These are phyloP conservation scores for Daubentonia madagascariensis DNA, from an alignment of 2,113 vertebrate species.

Conservation along the genomic window DNA sequence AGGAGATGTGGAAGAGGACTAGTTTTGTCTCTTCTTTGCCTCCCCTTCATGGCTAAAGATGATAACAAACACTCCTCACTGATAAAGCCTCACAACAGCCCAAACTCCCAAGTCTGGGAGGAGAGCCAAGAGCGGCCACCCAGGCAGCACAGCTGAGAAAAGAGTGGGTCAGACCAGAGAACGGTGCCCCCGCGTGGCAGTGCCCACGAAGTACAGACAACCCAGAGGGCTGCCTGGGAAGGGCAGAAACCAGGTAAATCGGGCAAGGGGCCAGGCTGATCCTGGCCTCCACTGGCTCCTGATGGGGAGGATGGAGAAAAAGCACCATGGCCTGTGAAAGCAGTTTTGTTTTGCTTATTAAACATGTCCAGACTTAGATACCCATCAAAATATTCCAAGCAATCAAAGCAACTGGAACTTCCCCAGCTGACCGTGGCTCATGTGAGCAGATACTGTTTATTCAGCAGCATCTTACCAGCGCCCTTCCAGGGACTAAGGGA, in stretches of 20 bases:
- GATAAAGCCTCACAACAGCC: neutral
- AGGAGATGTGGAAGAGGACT: neutral
- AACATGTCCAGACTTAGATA: neutral
- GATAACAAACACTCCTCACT: neutral
- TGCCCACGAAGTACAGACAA: neutral
- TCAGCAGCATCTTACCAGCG: neutral
- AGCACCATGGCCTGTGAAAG: fast-evolving
- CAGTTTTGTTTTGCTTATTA: neutral
- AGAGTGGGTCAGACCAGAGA: neutral
- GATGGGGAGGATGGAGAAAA: fast-evolving
- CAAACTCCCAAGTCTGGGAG: neutral
- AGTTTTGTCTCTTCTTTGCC: fast-evolving
- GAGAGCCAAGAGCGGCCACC: neutral
- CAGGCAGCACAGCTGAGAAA: neutral
- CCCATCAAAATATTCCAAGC: neutral
- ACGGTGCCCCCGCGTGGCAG: fast-evolving
- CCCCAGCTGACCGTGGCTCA: too few species aligned
- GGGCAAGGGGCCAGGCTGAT: too few species aligned
- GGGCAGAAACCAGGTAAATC: neutral
- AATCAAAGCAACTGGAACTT: neutral
- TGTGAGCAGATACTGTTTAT: neutral
- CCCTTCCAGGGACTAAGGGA: neutral
- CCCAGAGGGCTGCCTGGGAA: fast-evolving
- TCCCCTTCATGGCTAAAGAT: fast-evolving
- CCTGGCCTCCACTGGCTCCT: neutral